Conservation (phyloP, 2,113 vertebrate species). For the Dicaeum eximium region DNA sequence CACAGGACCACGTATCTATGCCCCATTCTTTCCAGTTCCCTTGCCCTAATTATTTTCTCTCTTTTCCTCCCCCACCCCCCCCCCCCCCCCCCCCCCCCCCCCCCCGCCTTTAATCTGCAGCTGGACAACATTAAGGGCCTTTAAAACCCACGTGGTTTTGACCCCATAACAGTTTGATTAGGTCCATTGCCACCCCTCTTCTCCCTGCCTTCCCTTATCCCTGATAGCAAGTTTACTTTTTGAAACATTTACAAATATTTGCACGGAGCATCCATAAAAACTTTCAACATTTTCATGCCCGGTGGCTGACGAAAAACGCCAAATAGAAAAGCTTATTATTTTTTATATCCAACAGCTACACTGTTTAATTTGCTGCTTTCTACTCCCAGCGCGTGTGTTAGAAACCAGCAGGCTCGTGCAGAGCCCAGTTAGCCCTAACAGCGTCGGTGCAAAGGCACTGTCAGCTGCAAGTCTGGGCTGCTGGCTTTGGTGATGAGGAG, state of each 20-base stretch:
- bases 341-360: not conserved
- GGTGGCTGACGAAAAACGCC: not conserved
- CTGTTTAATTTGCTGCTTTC: not conserved
- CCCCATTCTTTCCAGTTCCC: constrained; percentile 62
- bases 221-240: constrained; percentile 80
- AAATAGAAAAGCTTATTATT: constrained; percentile 3
- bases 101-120: constrained; percentile 67
- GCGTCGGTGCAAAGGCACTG: not conserved
- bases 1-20: not conserved
- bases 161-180: constrained; percentile 68
- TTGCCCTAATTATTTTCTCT: constrained; percentile 6
- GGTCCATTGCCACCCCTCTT: constrained; percentile 51
- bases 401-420: not conserved
- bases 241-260: constrained; percentile 19
- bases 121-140: constrained; percentile 87
- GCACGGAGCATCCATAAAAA: not conserved
- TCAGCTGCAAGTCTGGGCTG: not conserved
- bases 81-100: too few species aligned
- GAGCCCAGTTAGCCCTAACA: not conserved
- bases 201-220: constrained; percentile 14
- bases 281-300: not conserved
- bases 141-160: constrained; percentile 72
- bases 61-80: too few species aligned
- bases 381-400: not conserved
- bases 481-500: not conserved